phyloP scores from a whole-genome alignment of 2,113 vertebrate species.

The Rhinichthys klamathensis region DNA sequence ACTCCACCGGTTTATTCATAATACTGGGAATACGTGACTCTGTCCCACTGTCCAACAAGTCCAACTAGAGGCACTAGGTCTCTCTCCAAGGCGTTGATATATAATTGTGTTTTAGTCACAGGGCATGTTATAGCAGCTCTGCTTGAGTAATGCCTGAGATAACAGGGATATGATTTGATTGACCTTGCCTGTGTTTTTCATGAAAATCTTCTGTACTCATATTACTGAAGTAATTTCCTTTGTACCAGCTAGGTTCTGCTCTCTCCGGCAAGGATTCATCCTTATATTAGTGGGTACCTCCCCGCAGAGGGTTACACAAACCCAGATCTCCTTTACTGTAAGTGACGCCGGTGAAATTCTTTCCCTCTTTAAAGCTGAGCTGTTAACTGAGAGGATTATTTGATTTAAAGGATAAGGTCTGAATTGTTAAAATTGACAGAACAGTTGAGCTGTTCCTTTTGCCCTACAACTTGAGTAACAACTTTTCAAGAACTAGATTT shows the following conservation, averaged over 20 bases:
- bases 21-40: neutral
- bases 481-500: no score
- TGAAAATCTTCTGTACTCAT: neutral
- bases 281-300: neutral
- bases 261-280: neutral
- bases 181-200: constrained; percentile 7
- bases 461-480: neutral
- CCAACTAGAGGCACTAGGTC: no score
- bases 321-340: neutral
- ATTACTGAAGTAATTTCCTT: neutral
- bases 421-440: neutral
- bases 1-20: neutral
- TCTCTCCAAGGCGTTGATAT: neutral
- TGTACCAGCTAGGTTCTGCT: neutral
- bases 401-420: neutral
- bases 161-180: constrained; percentile 7
- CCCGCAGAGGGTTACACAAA: neutral
- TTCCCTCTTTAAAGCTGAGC: neutral
- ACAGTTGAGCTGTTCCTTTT: neutral
- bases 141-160: constrained; percentile 35
- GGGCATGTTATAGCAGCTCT: neutral
- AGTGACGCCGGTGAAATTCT: neutral
- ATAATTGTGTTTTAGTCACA: neutral
- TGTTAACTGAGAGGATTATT: neutral
- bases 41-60: neutral